phyloP scores from a whole-genome alignment of 92 coral and sea anemone species.

The Bergia sp. region DNA sequence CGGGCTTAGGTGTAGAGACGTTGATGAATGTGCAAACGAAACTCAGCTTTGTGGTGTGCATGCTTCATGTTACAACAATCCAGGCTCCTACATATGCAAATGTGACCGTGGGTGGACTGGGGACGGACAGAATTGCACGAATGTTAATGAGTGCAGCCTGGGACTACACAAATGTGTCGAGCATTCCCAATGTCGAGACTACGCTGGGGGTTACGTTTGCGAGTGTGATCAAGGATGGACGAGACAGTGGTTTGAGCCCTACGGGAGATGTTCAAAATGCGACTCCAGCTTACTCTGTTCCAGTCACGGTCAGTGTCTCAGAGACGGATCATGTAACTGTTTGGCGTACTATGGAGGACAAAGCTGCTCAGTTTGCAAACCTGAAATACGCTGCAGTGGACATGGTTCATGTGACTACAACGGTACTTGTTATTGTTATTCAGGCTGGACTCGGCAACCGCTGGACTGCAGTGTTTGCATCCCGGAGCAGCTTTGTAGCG shows the following conservation, averaged over 20 bases:
- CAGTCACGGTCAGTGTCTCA: slow-evolving; percentile 62
- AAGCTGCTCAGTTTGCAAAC: slow-evolving; percentile 55
- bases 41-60: slow-evolving; percentile 47
- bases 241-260: slow-evolving; percentile 78
- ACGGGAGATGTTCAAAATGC: slow-evolving; percentile 68
- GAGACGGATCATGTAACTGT: slow-evolving; percentile 71
- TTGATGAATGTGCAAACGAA: slow-evolving; percentile 57
- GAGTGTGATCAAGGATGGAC: slow-evolving; percentile 60
- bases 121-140: slow-evolving; percentile 60
- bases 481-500: slow-evolving; percentile 62
- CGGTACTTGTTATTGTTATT: slow-evolving; percentile 63
- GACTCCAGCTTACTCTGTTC: slow-evolving; percentile 63
- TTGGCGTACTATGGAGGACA: slow-evolving; percentile 54
- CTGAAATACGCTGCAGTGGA: slow-evolving; percentile 68
- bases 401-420: slow-evolving; percentile 71
- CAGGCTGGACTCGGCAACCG: slow-evolving; percentile 63
- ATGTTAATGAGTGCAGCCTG: slow-evolving; percentile 62
- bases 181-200: slow-evolving; percentile 61
- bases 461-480: slow-evolving; percentile 65
- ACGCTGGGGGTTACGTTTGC: slow-evolving; percentile 62
- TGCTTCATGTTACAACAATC: slow-evolving; percentile 62
- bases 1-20: slow-evolving; percentile 58
- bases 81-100: slow-evolving; percentile 63
- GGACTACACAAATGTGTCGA: slow-evolving; percentile 61
- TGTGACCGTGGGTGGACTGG: slow-evolving; percentile 72